Base-by-base conservation (phyloP, 2,888 invertebrate species). In the Orchesellides sinensis region DNA sequence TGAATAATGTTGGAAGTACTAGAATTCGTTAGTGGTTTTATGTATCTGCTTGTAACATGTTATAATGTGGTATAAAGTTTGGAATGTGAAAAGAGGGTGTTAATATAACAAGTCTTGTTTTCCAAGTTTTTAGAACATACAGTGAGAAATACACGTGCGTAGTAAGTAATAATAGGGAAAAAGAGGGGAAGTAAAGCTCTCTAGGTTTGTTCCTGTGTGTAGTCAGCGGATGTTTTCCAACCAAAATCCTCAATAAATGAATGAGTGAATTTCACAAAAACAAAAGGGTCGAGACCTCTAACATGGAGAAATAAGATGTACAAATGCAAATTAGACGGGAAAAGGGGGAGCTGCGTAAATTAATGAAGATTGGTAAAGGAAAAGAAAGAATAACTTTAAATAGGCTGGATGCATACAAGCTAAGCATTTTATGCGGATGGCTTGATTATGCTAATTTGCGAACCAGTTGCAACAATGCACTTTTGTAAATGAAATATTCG, bases 381-480 rank as follows among this genome's bases (percentile, higher is more conserved):
- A 59, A 32, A n/a, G 59, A 14, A 49, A 19, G 49, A n/a, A n/a
- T 4, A n/a, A 8, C 10, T 10, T 8, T 10, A 21, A 49, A 21
- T 49, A 45, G 52, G 70, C 56, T 66, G 63, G 54, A 72, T 23
- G 49, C 59, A 61, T 65, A 80, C n/a, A 63, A 54, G 54, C 54
- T 25, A 19, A 59, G 74, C 69, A 68, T 81, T 68, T 74, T 72
- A 81, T 61, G n/a, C n/a, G 81, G 74, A 68, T 74, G 66, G 81
- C 69, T 81, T 81, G 68, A 59, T 74, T 81, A 81, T 81, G 81
- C 74, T 74, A 81, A 81, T 81, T 81, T 23, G 23, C 25, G 61
- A 14, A 25, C 65, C 54, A 73, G 68, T 81, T 81, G 81, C 56
- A 66, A 21, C n/a, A n/a, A 21, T 61, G 19, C 40, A 61, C 35